Evolutionary conservation across 2,888 invertebrate species (phyloP), one percentile per base, ranked within the genome.

Genomic region (Chloroclysta siterata): DNA sequence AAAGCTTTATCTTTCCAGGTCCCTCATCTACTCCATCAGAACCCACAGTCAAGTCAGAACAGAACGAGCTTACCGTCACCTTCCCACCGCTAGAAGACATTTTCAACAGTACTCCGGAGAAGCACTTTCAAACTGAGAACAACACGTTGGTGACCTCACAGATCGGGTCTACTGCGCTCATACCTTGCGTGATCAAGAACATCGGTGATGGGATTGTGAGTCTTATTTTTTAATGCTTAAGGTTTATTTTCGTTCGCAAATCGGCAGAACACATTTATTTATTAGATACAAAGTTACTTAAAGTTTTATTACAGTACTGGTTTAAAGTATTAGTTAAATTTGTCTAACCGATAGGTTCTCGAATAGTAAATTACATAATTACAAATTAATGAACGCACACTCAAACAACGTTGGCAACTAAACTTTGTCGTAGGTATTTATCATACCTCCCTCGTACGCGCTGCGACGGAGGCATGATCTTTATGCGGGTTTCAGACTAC

Each of bases 131-230:
- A 55, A 97, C 97, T 5, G 96, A 96, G 80, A 97, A 97, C 84
- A 96, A 96, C 69, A 97, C 97, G 0, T 88, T 95, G 51, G 95
- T 97, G 82, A 96, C 96, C 69, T 96, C 97, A 74, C 97, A 97
- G 90, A 96, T 96, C 50, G 97, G 97, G 14, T 97, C 97, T 65
- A 97, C 96, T 0, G 97, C 97, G 4, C 94, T 96, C 64, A 93
- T 97, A 69, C 97, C 97, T 0, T 97, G 97, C 84, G 94, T 96
- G 69, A 96, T 97, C 70, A 96, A 96, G 83, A 96, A 97, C 83
- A 96, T 97, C 75, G 97, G 97, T 56, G 97, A 97, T 86, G 97
- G 97, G 77, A 96, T 96, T 94, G 97, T 97, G 88, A 96, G 97
- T 69, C 46, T 47, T 52, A 50, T 52, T 51, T 59, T 10, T 8